These are phyloP conservation scores for Sesia bembeciformis DNA, from an alignment of 2,888 invertebrate species.

Conservation along the genomic window DNA sequence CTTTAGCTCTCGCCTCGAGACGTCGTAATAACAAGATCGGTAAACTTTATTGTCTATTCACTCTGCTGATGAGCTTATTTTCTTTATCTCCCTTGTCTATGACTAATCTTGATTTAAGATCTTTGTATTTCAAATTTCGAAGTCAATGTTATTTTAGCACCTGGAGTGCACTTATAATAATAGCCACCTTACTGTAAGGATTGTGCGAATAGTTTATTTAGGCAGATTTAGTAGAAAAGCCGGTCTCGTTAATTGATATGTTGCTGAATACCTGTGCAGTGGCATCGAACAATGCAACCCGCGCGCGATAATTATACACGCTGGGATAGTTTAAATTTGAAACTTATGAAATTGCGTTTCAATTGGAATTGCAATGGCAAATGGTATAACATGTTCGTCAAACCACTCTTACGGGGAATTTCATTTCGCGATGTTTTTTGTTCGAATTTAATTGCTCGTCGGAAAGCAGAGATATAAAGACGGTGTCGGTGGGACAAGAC, in stretches of 20 bases:
- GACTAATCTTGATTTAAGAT: slow-evolving; percentile 55
- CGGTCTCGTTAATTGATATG: slow-evolving; percentile 49
- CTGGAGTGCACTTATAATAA: slow-evolving; percentile 23
- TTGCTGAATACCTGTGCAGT: slow-evolving; percentile 65
- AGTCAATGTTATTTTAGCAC: slow-evolving; percentile 53
- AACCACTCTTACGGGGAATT: slow-evolving; percentile 55
- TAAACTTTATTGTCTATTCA: slow-evolving; percentile 63
- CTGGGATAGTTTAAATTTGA: slow-evolving; percentile 67
- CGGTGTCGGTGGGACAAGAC: slow-evolving; percentile 46
- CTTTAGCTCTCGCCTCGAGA: slow-evolving; percentile 42
- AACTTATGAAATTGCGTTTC: slow-evolving; percentile 60
- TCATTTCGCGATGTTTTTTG: slow-evolving; percentile 50
- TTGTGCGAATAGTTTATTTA: slow-evolving; percentile 50
- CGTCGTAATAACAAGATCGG: slow-evolving; percentile 52
- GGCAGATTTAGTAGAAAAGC: slow-evolving; percentile 46
- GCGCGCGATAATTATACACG: slow-evolving; percentile 48
- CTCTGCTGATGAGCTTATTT: slow-evolving; percentile 59
- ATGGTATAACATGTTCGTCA: slow-evolving; percentile 21
- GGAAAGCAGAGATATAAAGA: slow-evolving; percentile 58
- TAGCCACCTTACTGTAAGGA: slow-evolving; percentile 15
- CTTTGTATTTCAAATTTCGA: slow-evolving; percentile 20
- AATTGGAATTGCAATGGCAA: slow-evolving; percentile 39
- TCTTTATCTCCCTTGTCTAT: slow-evolving; percentile 48
- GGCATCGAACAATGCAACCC: slow-evolving; percentile 59
- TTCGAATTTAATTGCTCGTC: slow-evolving; percentile 57